Evolutionary conservation across 1,140 invertebrate species (phyloP).

Genomic region (Dendrolimus kikuchii): DNA sequence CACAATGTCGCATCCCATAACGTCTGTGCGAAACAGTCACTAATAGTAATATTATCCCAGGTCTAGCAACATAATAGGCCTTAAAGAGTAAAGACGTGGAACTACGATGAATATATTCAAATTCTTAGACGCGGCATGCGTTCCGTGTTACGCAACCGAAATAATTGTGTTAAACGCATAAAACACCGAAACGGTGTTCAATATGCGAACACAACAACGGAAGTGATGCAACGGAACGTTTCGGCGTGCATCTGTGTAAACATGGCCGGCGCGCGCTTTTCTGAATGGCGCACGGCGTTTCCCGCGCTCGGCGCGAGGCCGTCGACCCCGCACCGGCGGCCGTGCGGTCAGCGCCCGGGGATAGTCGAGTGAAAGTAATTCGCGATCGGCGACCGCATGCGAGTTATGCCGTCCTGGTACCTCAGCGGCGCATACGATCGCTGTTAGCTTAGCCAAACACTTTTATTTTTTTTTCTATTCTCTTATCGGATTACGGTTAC

Average conservation of each 20-base stretch:
- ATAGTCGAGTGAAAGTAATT: conserved; percentile 70
- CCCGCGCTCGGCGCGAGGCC: conserved; percentile 51
- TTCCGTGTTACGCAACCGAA: conserved; percentile 9
- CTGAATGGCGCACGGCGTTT: conserved; percentile 60
- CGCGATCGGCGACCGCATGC: conserved; percentile 56
- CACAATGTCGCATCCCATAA: too few relatives aligned
- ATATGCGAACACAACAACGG: conserved; percentile 50
- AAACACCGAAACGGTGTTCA: conserved; percentile 39
- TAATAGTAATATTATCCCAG: too few relatives aligned
- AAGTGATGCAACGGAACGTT: conserved; percentile 66
- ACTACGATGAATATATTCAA: too few relatives aligned
- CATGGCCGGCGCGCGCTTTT: conserved; percentile 53
- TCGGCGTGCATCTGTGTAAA: conserved; percentile 70
- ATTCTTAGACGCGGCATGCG: too few relatives aligned
- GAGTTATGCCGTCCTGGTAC: conserved; percentile 56
- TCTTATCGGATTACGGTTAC: too few relatives aligned
- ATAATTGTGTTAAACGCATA: conserved; percentile 21
- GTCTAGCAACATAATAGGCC: too few relatives aligned
- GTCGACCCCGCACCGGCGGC: conserved; percentile 42
- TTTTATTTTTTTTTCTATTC: too few relatives aligned
- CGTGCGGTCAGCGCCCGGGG: conserved; percentile 65
- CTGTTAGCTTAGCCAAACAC: conserved; percentile 13
- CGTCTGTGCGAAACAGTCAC: too few relatives aligned
- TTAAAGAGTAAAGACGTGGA: too few relatives aligned
- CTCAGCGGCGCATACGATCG: conserved; percentile 27